Conservation (phyloP, 2,888 invertebrate genomes). For the Ectobius pallidus region DNA sequence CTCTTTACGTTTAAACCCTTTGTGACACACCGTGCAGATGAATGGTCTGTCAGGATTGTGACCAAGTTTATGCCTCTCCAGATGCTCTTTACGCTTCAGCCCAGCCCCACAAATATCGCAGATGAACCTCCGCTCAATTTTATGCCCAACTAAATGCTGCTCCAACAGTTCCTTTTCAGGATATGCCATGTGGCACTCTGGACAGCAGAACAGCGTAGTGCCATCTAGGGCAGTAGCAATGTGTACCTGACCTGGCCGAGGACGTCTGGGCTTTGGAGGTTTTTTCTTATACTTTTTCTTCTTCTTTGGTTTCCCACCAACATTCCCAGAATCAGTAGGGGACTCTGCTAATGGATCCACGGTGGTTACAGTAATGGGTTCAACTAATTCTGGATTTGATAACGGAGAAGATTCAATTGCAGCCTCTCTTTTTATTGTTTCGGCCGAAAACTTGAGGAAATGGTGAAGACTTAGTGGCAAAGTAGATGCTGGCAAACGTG, state of each 20-base stretch:
- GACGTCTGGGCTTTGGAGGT: slow-evolving; percentile 75
- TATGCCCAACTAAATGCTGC: slow-evolving; percentile 71
- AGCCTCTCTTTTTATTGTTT: slow-evolving; percentile 60
- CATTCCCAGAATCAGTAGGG: slow-evolving; percentile 35
- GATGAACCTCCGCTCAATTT: slow-evolving; percentile 68
- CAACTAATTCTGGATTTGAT: slow-evolving; percentile 53
- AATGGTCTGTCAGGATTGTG: slow-evolving; percentile 83
- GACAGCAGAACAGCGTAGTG: slow-evolving; percentile 76
- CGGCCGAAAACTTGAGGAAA: slow-evolving; percentile 67
- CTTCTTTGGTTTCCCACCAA: slow-evolving; percentile 59
- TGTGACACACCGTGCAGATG: slow-evolving; percentile 77
- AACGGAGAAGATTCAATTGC: slow-evolving; percentile 57
- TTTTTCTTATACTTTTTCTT: slow-evolving; percentile 85
- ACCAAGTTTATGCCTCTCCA: slow-evolving; percentile 78
- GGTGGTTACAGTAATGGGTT: slow-evolving; percentile 49
- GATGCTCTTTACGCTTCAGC: slow-evolving; percentile 77
- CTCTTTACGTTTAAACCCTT: slow-evolving; percentile 80
- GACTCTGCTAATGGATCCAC: slow-evolving; percentile 26
- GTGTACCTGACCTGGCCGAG: slow-evolving; percentile 80
- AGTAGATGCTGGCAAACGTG: slow-evolving; percentile 59
- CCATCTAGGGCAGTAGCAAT: slow-evolving; percentile 78
- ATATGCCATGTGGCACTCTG: slow-evolving; percentile 82
- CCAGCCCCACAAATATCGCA: slow-evolving; percentile 53
- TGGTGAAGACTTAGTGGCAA: slow-evolving; percentile 66
- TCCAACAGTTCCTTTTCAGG: slow-evolving; percentile 81